phyloP scores from a whole-genome alignment of 2,888 invertebrate genomes.

The Drosophila mayaguana region DNA sequence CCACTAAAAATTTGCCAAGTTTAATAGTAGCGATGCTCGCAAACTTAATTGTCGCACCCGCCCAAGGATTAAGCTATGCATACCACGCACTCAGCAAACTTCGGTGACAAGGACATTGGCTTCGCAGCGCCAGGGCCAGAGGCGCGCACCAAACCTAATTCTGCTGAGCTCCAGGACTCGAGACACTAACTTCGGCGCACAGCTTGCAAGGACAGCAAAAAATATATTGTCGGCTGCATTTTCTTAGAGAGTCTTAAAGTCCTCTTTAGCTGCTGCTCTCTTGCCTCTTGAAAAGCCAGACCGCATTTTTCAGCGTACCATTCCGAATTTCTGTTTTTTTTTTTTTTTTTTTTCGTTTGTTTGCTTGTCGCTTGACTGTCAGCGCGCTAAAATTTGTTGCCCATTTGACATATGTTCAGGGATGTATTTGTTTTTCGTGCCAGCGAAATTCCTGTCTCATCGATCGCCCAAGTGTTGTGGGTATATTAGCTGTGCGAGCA shows the following conservation, averaged over 20 bases:
- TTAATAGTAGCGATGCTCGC: constrained; percentile 22
- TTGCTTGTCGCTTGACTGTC: constrained; percentile 55
- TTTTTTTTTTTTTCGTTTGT: constrained; percentile 25
- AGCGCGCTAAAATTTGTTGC: constrained; percentile 65
- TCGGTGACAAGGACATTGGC: constrained; percentile 16
- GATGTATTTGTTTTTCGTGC: constrained; percentile 23
- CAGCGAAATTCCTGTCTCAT: constrained; percentile 45
- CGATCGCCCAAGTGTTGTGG: not conserved
- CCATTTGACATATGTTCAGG: constrained; percentile 60
- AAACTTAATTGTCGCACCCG: constrained; percentile 46
- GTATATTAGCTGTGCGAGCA: constrained; percentile 7
- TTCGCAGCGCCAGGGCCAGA: not conserved
- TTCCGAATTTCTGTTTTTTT: constrained; percentile 17
- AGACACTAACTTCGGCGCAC: constrained; percentile 10
- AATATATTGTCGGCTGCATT: constrained; percentile 55
- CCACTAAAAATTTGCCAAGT: constrained; percentile 20
- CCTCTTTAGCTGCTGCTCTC: not conserved
- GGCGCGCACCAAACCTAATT: constrained; percentile 33
- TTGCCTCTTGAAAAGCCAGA: constrained; percentile 7
- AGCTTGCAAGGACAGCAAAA: constrained; percentile 69
- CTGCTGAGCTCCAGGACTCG: constrained; percentile 38
- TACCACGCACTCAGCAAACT: constrained; percentile 60
- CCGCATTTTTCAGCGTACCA: constrained; percentile 55
- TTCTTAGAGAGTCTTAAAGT: constrained; percentile 3
- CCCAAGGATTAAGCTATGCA: constrained; percentile 44